These are phyloP conservation scores for Novumbra hubbsi DNA, from an alignment of 2,797 vertebrate genomes.

Conservation along the genomic window DNA sequence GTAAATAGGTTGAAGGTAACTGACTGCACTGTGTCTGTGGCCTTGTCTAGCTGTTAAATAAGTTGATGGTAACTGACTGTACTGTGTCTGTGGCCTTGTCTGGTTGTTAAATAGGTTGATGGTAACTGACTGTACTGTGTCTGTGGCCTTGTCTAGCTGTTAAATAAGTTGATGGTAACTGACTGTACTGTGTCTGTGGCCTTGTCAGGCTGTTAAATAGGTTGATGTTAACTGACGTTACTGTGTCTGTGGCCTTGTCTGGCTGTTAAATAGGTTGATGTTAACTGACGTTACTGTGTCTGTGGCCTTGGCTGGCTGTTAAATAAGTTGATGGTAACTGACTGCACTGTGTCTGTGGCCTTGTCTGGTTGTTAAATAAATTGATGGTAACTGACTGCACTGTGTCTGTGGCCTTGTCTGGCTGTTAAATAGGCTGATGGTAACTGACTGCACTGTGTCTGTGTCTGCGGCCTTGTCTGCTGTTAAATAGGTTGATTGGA, in stretches of 20 bases:
- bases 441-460: background rate
- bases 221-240: background rate
- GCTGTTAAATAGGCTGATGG: conserved; percentile 23
- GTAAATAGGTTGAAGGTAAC: no score
- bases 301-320: conserved; percentile 30
- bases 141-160: conserved; percentile 29
- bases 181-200: background rate
- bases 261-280: conserved; percentile 26
- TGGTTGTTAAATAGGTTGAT: conserved; percentile 29
- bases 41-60: conserved; percentile 34
- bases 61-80: background rate
- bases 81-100: conserved; percentile 4
- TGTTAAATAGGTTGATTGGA: no score
- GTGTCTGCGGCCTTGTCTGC: conserved; percentile 16
- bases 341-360: background rate
- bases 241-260: conserved; percentile 11
- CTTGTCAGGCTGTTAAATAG: conserved; percentile 34
- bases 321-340: background rate
- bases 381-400: background rate
- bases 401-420: conserved; percentile 15
- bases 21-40: no score
- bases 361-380: conserved; percentile 32
- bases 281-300: background rate
- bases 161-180: conserved; percentile 6
- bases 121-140: background rate